These are phyloP conservation scores for Meloidogyne exigua DNA, from an alignment of 1,140 invertebrate species.

Conservation along the genomic window DNA sequence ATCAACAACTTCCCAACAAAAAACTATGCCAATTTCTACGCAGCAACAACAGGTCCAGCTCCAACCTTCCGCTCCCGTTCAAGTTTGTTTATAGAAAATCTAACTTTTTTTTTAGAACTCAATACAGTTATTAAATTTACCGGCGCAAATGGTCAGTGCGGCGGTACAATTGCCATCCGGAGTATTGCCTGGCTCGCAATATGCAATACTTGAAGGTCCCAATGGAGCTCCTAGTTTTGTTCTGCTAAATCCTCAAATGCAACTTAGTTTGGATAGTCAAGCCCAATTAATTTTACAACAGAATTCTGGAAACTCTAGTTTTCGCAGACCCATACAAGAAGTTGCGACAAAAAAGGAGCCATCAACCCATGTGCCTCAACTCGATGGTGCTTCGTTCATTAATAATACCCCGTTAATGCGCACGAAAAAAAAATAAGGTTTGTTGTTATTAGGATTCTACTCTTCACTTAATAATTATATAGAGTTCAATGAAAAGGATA, in stretches of 20 bases:
- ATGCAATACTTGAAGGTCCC: background rate
- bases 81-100: background rate
- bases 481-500: background rate
- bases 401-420: background rate
- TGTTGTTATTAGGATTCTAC: too few relatives aligned
- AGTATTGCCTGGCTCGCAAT: background rate
- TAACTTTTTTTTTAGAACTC: background rate
- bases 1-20: background rate
- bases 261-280: background rate
- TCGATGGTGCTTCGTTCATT: background rate
- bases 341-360: background rate
- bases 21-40: background rate
- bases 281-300: background rate
- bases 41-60: background rate
- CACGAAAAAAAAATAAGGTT: background rate
- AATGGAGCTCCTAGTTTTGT: slow-evolving; percentile 7
- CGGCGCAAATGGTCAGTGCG: background rate
- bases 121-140: background rate
- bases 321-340: background rate
- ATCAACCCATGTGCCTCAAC: slow-evolving; percentile 4
- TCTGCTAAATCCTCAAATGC: slow-evolving; percentile 2
- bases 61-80: background rate
- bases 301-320: background rate
- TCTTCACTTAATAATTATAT: background rate
- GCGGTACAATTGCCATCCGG: background rate